Evolutionary conservation across 1,140 invertebrate genomes (phyloP).

Genomic region (Apis dorsata): DNA sequence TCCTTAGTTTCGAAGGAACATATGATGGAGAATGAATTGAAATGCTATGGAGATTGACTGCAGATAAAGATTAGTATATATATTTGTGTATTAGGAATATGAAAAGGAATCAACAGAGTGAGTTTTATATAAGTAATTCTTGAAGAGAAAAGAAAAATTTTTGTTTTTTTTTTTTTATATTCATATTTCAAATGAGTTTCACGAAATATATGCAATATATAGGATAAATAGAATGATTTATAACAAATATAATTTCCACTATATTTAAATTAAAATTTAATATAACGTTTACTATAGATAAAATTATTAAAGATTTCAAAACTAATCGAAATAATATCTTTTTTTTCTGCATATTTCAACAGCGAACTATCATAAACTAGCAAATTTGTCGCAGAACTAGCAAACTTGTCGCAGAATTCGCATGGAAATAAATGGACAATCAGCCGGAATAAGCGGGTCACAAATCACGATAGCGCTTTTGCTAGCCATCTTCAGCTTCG

Average conservation of each 20-base stretch:
- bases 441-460: constrained; percentile 48
- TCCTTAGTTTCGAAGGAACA: neutral
- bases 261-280: no score
- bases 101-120: neutral
- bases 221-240: no score
- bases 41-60: neutral
- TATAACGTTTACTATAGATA: no score
- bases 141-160: no score
- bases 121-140: neutral
- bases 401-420: neutral
- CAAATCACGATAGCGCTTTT: constrained; percentile 52
- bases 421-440: constrained; percentile 54
- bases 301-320: no score
- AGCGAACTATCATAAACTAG: neutral
- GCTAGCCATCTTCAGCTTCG: constrained; percentile 46
- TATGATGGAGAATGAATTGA: neutral
- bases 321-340: no score
- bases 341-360: neutral
- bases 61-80: neutral
- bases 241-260: no score
- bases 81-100: neutral
- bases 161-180: no score
- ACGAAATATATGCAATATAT: no score
- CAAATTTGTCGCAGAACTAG: neutral
- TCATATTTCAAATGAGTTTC: no score